Base-by-base conservation (phyloP, 2,888 invertebrate species). In the Ypsolopha scabrella region DNA sequence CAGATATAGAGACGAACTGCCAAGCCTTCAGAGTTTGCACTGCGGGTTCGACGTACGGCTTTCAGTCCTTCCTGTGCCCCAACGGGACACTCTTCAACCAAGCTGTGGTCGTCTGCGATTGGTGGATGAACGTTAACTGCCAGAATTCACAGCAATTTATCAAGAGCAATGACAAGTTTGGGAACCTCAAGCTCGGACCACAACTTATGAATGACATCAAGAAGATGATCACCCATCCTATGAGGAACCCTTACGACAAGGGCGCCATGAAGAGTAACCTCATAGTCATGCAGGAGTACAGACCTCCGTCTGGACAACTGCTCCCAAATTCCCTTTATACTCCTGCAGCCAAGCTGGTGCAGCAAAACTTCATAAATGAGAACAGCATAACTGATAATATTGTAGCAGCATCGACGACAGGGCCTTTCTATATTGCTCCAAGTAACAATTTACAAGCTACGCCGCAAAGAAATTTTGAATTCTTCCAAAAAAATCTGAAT, bases 91-190 rank as follows among this genome's bases (percentile, higher is more conserved):
- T 90, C 24, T 92, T 92, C 69, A 90, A 90, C 60, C 91, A 91
- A 71, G 88, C 88, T 48, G 82, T 90, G 2, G 81, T 90, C 53
- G 90, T 90, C 2, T 91, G 91, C 59, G 90, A 90, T 61, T 91
- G 91, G 91, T 91, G 91, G 91, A 89, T 87, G 77, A 89, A 90
- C 59, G 91, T 91, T 0, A 85, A 90, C 57, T 91, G 91, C 59
- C 73, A 80, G 38, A 67, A 79, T 35, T 80, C 88, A 2, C 71
- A 75, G 53, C 71, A 78, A 53, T 60, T 70, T 6, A 78, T 80
- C 55, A 82, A 75, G 54, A 69, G 64, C 34, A 78, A 79, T 54
- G 86, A 85, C 44, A 80, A 82, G 55, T 80, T 82, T 34, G 83
- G 68, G 51, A 83, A 80, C 53, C 68, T 88, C 14, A 79, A 80